phyloP scores from a whole-genome alignment of 2,797 vertebrate genomes.

The Borostomias antarcticus region DNA sequence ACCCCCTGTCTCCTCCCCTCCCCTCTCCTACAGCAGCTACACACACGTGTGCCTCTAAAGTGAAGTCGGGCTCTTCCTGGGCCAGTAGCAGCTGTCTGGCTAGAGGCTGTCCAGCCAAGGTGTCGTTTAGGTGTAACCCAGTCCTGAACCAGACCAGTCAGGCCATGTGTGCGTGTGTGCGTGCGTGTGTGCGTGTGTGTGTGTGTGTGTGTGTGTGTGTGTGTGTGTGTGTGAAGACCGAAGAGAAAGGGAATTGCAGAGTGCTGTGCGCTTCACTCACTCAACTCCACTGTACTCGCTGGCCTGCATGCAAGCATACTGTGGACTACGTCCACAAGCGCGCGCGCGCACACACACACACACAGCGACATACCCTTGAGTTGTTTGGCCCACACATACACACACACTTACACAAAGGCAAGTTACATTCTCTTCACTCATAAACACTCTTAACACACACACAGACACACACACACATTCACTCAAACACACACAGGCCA shows the following conservation, averaged over 20 bases:
- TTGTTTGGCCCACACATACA: not conserved
- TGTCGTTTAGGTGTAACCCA: conserved; percentile 2
- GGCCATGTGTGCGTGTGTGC: conserved; percentile 12
- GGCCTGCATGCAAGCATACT: not conserved
- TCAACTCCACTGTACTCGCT: not conserved
- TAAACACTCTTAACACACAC: not conserved
- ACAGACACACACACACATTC: not conserved
- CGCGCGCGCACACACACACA: not conserved
- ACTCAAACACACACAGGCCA: not conserved
- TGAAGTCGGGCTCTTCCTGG: not conserved
- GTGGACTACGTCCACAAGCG: too few relatives aligned
- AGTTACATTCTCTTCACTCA: not conserved
- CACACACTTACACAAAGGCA: not conserved
- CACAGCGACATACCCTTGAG: not conserved
- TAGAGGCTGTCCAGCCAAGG: conserved; percentile 22
- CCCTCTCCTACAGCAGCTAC: not conserved
- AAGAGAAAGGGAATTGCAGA: not conserved
- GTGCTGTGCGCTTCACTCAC: not conserved
- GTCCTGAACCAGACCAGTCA: too few relatives aligned
- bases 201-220: conserved; percentile 5
- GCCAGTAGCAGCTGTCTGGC: conserved; percentile 40
- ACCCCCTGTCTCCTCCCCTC: conserved; percentile 19
- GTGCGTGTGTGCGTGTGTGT: conserved; percentile 11
- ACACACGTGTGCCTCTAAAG: conserved; percentile 8
- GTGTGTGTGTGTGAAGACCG: conserved; percentile 1